Evolutionary conservation across 2,797 vertebrate species (phyloP).

Genomic region (Silurus lanzhouensis): DNA sequence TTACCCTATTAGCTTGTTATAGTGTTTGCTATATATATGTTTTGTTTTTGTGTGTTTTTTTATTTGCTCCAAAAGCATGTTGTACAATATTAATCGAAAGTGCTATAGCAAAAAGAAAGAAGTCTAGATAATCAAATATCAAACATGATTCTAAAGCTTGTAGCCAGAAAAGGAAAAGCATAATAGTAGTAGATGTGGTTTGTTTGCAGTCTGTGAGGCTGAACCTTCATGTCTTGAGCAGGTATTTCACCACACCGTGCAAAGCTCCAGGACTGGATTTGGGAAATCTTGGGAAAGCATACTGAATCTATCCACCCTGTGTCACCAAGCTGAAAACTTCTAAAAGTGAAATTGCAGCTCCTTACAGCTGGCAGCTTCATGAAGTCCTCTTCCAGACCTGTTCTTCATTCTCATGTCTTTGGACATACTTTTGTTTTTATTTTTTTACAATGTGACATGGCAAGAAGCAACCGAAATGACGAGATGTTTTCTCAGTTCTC

Average conservation of each 20-base stretch:
- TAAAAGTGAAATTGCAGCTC: neutral
- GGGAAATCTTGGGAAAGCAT: neutral
- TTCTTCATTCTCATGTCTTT: neutral
- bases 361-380: neutral
- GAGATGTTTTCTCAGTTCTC: neutral
- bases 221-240: neutral
- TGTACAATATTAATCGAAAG: no score
- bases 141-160: neutral
- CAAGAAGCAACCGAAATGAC: neutral
- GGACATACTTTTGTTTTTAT: no score
- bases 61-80: no score
- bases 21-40: neutral
- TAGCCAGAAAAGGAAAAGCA: neutral
- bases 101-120: neutral
- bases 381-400: neutral
- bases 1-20: neutral
- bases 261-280: neutral
- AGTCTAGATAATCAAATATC: neutral
- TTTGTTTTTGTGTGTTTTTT: neutral
- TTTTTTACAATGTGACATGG: neutral
- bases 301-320: neutral
- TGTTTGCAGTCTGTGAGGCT: neutral
- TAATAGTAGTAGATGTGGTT: neutral
- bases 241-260: neutral
- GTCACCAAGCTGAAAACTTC: neutral